Percentiles rank a stretch among this genome's conserved stretches.
Evolutionary conservation across 2,113 vertebrate genomes (phyloP).

Genomic region (Elaphurus davidianus): DNA sequence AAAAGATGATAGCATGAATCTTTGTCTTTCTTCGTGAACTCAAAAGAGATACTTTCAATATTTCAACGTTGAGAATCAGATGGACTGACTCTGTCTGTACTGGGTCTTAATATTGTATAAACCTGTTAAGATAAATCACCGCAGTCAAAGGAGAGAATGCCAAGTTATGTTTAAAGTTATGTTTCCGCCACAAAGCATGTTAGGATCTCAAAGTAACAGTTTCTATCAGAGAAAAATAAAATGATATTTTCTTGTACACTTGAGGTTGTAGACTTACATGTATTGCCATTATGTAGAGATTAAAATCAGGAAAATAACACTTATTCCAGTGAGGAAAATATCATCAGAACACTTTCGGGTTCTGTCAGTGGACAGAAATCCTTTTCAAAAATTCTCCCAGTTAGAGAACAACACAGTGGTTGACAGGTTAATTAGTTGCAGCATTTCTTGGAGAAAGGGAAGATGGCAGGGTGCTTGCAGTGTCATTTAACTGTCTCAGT

Average conservation of each 20-base stretch:
- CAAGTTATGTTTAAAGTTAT: not conserved
- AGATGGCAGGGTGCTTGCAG: not conserved
- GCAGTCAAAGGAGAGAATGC: not conserved
- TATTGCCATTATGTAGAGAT: not conserved
- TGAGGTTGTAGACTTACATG: not conserved
- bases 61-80: not conserved
- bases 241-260: not conserved
- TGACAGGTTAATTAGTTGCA: not conserved
- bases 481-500: not conserved
- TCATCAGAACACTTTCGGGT: not conserved
- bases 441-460: not conserved
- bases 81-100: not conserved
- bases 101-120: not conserved
- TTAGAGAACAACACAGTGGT: not conserved
- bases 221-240: not conserved
- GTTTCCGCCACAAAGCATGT: not conserved
- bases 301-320: not conserved
- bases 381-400: not conserved
- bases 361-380: not conserved
- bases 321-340: not conserved
- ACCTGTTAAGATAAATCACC: not conserved
- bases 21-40: not conserved
- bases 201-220: not conserved
- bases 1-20: not conserved
- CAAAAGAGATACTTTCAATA: not conserved